These are phyloP conservation scores for Buathra laborator DNA, from an alignment of 2,888 invertebrate genomes.

Conservation along the genomic window DNA sequence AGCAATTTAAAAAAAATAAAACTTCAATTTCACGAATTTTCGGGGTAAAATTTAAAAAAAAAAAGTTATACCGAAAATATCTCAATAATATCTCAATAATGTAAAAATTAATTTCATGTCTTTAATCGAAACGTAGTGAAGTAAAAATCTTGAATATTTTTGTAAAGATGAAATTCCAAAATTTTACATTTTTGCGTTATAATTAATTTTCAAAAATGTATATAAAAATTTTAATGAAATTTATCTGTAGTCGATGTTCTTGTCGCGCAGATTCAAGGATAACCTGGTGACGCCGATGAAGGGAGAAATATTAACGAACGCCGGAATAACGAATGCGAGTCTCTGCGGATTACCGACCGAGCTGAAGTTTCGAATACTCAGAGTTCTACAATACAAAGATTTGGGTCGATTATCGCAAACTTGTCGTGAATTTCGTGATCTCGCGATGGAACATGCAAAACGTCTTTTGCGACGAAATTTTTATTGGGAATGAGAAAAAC, in stretches of 20 bases:
- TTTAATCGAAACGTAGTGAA: too few species aligned
- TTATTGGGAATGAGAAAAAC: background rate
- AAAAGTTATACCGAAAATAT: too few species aligned
- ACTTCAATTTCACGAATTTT: too few species aligned
- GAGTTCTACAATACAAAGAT: constrained; percentile 73
- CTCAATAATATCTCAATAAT: too few species aligned
- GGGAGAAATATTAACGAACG: constrained; percentile 86
- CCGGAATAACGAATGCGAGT: constrained; percentile 82
- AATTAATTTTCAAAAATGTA: too few species aligned
- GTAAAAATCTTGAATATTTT: too few species aligned
- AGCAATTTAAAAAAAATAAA: too few species aligned
- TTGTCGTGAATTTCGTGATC: constrained; percentile 74
- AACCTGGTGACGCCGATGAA: constrained; percentile 87
- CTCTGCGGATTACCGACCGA: constrained; percentile 84
- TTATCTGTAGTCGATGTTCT: constrained; percentile 82
- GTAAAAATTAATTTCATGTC: too few species aligned
- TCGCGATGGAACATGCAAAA: constrained; percentile 48
- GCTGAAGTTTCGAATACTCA: constrained; percentile 79
- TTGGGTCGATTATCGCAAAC: constrained; percentile 74
- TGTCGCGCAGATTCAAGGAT: constrained; percentile 86
- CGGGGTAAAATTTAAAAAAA: too few species aligned
- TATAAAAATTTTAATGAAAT: background rate
- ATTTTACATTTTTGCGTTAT: too few species aligned
- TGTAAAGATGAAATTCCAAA: too few species aligned
- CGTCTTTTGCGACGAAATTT: too few species aligned